These are phyloP conservation scores for Ptilodon capucinus DNA, from an alignment of 2,888 invertebrate genomes.

Conservation along the genomic window DNA sequence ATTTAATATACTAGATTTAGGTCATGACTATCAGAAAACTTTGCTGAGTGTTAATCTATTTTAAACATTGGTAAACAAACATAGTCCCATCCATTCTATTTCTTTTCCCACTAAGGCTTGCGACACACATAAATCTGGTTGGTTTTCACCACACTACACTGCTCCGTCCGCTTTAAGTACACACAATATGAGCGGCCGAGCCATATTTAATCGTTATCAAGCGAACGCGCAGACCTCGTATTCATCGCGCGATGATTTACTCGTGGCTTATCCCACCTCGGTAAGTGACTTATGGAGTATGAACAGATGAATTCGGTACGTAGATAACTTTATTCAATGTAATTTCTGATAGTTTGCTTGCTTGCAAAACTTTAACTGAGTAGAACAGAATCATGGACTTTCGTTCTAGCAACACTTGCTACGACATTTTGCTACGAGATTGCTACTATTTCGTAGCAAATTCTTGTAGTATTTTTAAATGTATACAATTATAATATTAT, in stretches of 20 bases:
- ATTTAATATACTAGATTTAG: too few relatives aligned
- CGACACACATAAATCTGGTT: slow-evolving; percentile 41
- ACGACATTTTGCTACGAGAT: too few relatives aligned
- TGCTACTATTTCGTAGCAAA: neutral
- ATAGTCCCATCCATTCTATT: slow-evolving; percentile 5
- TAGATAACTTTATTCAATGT: slow-evolving; percentile 14
- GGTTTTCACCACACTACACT: slow-evolving; percentile 39
- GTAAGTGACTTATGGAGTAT: slow-evolving; percentile 63
- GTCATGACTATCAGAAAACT: too few relatives aligned
- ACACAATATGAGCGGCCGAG: slow-evolving; percentile 61
- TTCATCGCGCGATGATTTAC: slow-evolving; percentile 77
- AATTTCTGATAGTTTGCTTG: neutral
- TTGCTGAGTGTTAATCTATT: too few relatives aligned
- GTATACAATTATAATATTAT: too few relatives aligned
- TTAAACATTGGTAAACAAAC: neutral
- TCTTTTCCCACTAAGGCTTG: slow-evolving; percentile 29
- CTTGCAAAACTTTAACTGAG: too few relatives aligned
- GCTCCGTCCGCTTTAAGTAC: slow-evolving; percentile 55
- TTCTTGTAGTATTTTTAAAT: too few relatives aligned
- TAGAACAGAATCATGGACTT: too few relatives aligned
- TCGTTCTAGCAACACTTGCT: too few relatives aligned
- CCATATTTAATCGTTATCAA: slow-evolving; percentile 79
- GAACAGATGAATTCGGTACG: slow-evolving; percentile 23
- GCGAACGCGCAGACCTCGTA: slow-evolving; percentile 60
- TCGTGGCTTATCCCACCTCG: slow-evolving; percentile 69